Percentiles rank a stretch among this genome's conserved stretches.
phyloP scores from a whole-genome alignment of 2,888 invertebrate species.

The Erebia palarica region DNA sequence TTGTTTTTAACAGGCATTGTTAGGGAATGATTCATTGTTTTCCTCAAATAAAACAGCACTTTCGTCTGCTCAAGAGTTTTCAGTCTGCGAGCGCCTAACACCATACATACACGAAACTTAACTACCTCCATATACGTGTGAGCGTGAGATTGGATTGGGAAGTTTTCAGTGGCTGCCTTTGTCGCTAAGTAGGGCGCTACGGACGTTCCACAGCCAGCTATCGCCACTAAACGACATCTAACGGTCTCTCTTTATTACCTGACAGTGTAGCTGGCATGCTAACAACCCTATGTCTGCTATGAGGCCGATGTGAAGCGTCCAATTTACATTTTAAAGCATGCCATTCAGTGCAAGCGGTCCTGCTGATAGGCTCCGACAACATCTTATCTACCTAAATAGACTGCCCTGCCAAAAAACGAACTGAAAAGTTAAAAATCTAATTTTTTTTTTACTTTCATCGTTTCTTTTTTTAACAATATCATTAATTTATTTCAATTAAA shows the following conservation, averaged over 20 bases:
- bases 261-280: conserved; percentile 32
- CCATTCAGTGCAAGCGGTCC: not conserved
- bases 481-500: too few species aligned
- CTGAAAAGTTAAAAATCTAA: too few species aligned
- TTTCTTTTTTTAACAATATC: too few species aligned
- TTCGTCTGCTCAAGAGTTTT: not conserved
- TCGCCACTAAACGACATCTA: conserved; percentile 39
- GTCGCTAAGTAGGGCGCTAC: conserved; percentile 41
- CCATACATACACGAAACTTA: conserved; percentile 35
- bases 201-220: conserved; percentile 38
- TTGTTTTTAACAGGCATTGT: too few species aligned
- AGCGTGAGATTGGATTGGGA: conserved; percentile 41
- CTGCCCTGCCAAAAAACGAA: too few species aligned
- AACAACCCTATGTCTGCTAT: conserved; percentile 15
- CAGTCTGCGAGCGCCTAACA: conserved; percentile 19
- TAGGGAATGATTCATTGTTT: too few species aligned
- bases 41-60: not conserved
- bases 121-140: conserved; percentile 34
- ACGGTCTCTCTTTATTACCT: conserved; percentile 36
- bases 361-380: not conserved
- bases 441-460: too few species aligned
- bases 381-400: too few species aligned
- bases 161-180: conserved; percentile 42
- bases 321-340: conserved; percentile 20
- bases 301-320: conserved; percentile 12